These are phyloP conservation scores for Agapetus fuscipes DNA, from an alignment of 2,888 invertebrate species.

Conservation along the genomic window DNA sequence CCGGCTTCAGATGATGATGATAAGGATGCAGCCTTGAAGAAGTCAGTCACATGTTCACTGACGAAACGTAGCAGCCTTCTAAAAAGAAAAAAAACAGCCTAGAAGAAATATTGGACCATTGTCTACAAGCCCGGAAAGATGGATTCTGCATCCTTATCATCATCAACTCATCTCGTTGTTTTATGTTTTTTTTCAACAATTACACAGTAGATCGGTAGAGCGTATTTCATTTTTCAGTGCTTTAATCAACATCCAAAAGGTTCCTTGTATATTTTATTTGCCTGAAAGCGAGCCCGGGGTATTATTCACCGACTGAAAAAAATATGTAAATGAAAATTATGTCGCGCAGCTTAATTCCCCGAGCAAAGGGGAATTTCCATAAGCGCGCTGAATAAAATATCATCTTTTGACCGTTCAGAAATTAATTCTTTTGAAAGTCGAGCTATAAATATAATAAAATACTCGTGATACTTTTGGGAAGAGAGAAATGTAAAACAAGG, in stretches of 20 bases:
- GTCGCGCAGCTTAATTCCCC: neutral
- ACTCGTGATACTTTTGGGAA: too few relatives aligned
- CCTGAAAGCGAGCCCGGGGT: neutral
- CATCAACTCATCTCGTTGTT: too few relatives aligned
- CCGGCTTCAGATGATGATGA: too few relatives aligned
- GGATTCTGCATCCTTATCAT: too few relatives aligned
- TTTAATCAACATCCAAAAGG: neutral
- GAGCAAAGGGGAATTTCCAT: neutral
- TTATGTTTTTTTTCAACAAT: neutral
- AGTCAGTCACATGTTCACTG: too few relatives aligned
- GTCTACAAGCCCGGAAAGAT: too few relatives aligned
- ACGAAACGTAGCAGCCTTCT: too few relatives aligned
- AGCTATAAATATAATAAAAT: too few relatives aligned
- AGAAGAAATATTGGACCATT: too few relatives aligned
- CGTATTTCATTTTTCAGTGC: neutral
- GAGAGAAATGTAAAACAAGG: too few relatives aligned
- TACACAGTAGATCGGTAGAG: neutral
- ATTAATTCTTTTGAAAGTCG: neutral
- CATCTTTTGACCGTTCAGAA: neutral
- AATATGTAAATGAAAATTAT: conserved; percentile 2
- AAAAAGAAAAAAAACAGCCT: too few relatives aligned
- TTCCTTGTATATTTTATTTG: neutral
- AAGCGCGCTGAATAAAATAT: conserved; percentile 3
- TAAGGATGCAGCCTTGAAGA: too few relatives aligned
- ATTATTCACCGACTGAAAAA: neutral